phyloP scores from a whole-genome alignment of 2,797 vertebrate genomes.

The Falco berigora region DNA sequence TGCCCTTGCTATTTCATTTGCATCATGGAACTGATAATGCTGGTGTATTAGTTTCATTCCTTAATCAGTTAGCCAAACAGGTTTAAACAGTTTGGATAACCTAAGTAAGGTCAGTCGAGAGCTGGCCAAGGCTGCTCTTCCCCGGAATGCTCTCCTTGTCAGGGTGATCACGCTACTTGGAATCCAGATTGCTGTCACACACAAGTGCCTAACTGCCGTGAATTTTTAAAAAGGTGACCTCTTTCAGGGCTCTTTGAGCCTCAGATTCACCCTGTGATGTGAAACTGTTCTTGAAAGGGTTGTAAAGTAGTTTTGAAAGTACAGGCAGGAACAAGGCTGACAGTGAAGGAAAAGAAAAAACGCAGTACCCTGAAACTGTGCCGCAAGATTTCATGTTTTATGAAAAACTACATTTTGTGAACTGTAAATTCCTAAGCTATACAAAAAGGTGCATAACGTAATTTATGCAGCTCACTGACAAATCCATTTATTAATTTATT shows the following conservation, averaged over 20 bases:
- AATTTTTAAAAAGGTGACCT: background rate
- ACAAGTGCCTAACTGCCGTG: background rate
- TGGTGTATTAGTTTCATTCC: background rate
- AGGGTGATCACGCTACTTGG: background rate
- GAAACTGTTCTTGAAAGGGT: background rate
- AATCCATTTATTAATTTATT: background rate
- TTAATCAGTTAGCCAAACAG: background rate
- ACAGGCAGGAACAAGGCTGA: background rate
- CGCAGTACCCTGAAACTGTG: background rate
- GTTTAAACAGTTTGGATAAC: background rate
- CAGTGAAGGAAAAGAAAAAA: background rate
- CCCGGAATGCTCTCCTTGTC: background rate
- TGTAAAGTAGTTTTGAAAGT: background rate
- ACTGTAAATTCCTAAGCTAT: background rate
- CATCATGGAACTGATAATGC: background rate
- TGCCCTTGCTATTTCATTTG: background rate
- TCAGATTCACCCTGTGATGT: background rate
- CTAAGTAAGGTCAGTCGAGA: background rate
- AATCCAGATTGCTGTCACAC: background rate
- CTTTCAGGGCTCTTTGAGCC: background rate
- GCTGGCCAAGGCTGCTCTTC: background rate
- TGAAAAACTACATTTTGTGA: background rate
- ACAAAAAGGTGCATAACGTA: background rate
- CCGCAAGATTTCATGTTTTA: background rate
- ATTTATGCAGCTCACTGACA: background rate